Evolutionary conservation across 2,888 invertebrate genomes (phyloP).

Genomic region (Atrina japonica): DNA sequence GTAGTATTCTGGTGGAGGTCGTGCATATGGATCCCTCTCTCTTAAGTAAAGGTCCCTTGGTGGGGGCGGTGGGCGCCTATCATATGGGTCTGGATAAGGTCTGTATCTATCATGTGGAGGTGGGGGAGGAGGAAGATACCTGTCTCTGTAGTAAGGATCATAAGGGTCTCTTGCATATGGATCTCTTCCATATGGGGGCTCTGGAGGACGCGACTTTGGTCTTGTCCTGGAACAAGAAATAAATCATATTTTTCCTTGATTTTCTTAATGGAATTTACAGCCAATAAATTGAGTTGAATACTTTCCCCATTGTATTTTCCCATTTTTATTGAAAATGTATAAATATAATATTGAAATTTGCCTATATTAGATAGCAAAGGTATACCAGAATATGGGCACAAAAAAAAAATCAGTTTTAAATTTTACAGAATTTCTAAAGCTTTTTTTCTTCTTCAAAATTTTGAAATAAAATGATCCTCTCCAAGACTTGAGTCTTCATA

Average conservation of each 20-base stretch:
- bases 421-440: no score
- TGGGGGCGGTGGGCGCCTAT: slow-evolving; percentile 62
- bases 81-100: slow-evolving; percentile 71
- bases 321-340: no score
- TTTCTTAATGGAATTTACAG: no score
- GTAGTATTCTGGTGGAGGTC: slow-evolving; percentile 72
- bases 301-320: no score
- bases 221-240: slow-evolving; percentile 16
- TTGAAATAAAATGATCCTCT: no score
- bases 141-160: slow-evolving; percentile 69
- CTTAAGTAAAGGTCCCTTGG: slow-evolving; percentile 61
- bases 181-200: slow-evolving; percentile 39
- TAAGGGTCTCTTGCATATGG: slow-evolving; percentile 60
- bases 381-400: neutral
- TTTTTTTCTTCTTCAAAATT: no score
- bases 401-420: no score
- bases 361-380: neutral
- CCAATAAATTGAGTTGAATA: no score
- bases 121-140: slow-evolving; percentile 67
- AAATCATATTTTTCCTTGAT: neutral
- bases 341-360: neutral
- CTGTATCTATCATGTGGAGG: slow-evolving; percentile 68
- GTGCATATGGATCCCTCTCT: slow-evolving; percentile 66
- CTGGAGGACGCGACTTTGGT: slow-evolving; percentile 25
- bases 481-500: no score